Conservation (phyloP, 2,113 vertebrate genomes). For the Eupsittula cactorum region DNA sequence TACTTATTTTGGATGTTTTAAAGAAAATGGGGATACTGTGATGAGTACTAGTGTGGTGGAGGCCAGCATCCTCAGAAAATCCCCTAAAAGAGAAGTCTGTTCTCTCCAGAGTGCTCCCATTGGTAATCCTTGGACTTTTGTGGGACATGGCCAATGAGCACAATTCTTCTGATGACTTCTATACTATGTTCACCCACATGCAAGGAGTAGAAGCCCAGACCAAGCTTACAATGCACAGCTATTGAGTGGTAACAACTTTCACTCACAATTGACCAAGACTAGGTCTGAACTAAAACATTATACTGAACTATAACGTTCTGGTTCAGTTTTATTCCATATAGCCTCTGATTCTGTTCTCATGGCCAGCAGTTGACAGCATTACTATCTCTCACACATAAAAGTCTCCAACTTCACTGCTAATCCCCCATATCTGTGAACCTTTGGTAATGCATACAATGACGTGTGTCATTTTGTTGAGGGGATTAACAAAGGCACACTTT, state of each 20-base stretch:
- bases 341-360: not conserved
- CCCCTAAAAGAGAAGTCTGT: not conserved
- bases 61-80: not conserved
- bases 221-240: not conserved
- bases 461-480: not conserved
- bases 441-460: not conserved
- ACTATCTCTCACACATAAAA: not conserved
- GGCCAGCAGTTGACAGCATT: not conserved
- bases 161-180: not conserved
- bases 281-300: not conserved
- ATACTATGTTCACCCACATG: not conserved
- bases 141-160: not conserved
- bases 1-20: not conserved
- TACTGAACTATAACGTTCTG: not conserved
- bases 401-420: not conserved
- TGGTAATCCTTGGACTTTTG: not conserved
- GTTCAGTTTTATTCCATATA: not conserved
- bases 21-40: not conserved
- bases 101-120: not conserved
- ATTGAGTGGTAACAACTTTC: not conserved
- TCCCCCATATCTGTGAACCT: not conserved
- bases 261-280: not conserved
- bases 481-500: not conserved
- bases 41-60: not conserved
- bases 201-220: rapidly evolving